A percentile compares a stretch with the other conserved stretches of the same genome.
These are phyloP conservation scores for Chloroclystis v-ata DNA, from an alignment of 2,888 invertebrate species.

Conservation along the genomic window DNA sequence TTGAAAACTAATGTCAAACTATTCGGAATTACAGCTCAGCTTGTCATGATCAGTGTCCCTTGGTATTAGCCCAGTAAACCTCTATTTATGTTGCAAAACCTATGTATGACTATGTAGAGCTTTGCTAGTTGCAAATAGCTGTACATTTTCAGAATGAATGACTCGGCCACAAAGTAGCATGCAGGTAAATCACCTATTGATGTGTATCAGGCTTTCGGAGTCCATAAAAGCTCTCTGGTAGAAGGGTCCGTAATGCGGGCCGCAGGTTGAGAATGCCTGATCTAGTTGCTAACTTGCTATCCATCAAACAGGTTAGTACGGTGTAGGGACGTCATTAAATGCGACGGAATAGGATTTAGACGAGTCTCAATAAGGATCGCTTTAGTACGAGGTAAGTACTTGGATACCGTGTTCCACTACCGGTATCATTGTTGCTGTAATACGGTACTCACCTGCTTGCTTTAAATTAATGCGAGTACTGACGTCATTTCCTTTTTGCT, in stretches of 20 bases:
- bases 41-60: constrained; percentile 3
- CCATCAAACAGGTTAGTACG: constrained; percentile 60
- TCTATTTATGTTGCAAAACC: constrained; percentile 2
- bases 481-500: background rate
- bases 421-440: constrained; percentile 16
- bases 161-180: background rate
- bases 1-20: constrained; percentile 1
- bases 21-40: background rate
- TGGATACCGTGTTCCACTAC: constrained; percentile 24
- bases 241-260: background rate
- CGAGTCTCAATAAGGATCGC: constrained; percentile 61
- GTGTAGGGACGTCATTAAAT: constrained; percentile 65
- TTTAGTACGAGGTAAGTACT: constrained; percentile 54
- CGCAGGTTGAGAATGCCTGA: constrained; percentile 15
- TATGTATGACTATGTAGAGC: background rate
- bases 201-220: constrained; percentile 7
- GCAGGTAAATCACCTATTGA: constrained; percentile 6
- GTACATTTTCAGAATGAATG: constrained; percentile 3
- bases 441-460: constrained; percentile 10
- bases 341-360: constrained; percentile 69
- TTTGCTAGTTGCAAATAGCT: background rate
- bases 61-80: background rate
- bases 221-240: background rate
- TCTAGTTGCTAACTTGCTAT: constrained; percentile 55
- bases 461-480: constrained; percentile 1